Evolutionary conservation across 2,797 vertebrate species (phyloP), one percentile per base, ranked within the genome.

Genomic region (Vespertilio murinus): DNA sequence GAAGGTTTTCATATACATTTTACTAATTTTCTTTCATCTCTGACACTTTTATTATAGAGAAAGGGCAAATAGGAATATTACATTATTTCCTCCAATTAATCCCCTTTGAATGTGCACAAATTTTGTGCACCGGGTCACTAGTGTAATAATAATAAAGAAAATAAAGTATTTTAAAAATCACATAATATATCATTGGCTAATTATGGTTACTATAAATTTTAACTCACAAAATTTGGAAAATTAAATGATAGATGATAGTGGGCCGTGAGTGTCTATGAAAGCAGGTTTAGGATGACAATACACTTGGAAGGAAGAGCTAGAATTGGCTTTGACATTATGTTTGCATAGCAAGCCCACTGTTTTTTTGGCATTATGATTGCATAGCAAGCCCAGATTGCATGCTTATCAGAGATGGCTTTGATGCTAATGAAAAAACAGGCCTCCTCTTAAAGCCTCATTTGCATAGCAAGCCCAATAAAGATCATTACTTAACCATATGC

Each of bases 81-180:
- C 23, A 54, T 54, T 54, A 54, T 54, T 54, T 54, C 22, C 52
- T 54, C 52, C 23, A 23, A 52, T 52, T 52, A 52, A 54, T 54
- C 52, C 52, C 52, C 22, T 9, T 54, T 54, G 23, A 54, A 54
- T 54, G 52, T 54, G 22, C 8, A 54, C 1, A 3, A 54, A 54
- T 54, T 54, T 54, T 0, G 1, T 23, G 8, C 52, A 54, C 52
- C 2, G 3, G 52, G 22, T 23, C 52, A 54, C 52, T 54, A 23
- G 22, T 56, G n/a, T 94, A 35, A 67, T 93, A n/a, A 49, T 52
- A 86, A 84, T 74, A 56, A n/a, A n/a, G 77, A 25, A 71, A 73
- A 93, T 79, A 70, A 69, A 89, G 11, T 73, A 65, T 33, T 61
- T 30, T 75, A 80, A 91, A 77, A 75, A 35, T 67, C 65, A 42